A percentile compares a stretch with the other conserved stretches of the same genome.
Conservation (phyloP, 2,888 invertebrate genomes). For the Rhodophaea formosa region DNA sequence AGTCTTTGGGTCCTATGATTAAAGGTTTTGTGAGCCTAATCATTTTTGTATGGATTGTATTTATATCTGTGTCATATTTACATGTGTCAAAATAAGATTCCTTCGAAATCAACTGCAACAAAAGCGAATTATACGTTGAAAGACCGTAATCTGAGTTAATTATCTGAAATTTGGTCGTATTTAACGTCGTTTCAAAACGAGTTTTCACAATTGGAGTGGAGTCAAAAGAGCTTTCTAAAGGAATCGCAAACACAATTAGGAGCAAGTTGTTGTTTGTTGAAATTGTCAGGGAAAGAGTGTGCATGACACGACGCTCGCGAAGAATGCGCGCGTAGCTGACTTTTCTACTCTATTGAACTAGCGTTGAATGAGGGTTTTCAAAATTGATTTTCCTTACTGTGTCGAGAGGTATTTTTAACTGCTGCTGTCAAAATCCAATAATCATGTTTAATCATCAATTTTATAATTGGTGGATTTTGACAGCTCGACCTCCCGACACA, state of each 20-base stretch:
- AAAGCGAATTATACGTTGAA: constrained; percentile 64
- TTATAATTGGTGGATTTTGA: too few species aligned
- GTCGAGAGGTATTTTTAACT: too few species aligned
- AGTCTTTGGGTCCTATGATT: too few species aligned
- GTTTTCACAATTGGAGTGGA: constrained; percentile 69
- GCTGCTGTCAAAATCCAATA: too few species aligned
- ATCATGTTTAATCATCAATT: too few species aligned
- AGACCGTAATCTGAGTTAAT: constrained; percentile 75
- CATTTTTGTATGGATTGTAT: too few species aligned
- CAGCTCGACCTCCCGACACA: too few species aligned
- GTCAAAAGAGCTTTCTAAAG: constrained; percentile 73
- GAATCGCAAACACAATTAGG: constrained; percentile 76
- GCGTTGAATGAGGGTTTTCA: too few species aligned
- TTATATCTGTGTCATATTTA: neutral
- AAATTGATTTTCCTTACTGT: too few species aligned
- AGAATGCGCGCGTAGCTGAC: constrained; percentile 32
- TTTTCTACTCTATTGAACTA: constrained; percentile 8
- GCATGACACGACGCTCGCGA: constrained; percentile 41
- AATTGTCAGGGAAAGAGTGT: constrained; percentile 67
- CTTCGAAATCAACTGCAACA: constrained; percentile 54
- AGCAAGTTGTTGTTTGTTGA: constrained; percentile 67
- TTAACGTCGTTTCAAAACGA: constrained; percentile 71
- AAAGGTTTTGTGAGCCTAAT: too few species aligned
- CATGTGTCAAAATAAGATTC: constrained; percentile 34
- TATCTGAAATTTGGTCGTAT: constrained; percentile 74